A percentile compares a stretch with the other conserved stretches of the same genome.
phyloP scores from a whole-genome alignment of 1,140 invertebrate genomes.

The Hyphantria cunea region DNA sequence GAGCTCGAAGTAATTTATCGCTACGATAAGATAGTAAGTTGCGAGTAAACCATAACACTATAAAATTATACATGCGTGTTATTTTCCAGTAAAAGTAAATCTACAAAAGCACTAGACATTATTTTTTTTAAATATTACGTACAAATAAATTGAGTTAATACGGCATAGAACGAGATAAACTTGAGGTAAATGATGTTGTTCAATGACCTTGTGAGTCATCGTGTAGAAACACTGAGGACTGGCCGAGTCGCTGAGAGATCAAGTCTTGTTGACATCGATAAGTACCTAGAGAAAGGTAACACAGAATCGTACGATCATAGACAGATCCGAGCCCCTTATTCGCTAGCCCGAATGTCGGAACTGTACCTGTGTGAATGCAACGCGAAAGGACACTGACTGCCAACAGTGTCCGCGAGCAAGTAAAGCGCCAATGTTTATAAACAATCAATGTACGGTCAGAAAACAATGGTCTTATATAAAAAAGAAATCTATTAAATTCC shows the following conservation, averaged over 20 bases:
- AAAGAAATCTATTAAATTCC: conserved; percentile 16
- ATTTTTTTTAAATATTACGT: background rate
- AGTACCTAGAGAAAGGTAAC: conserved; percentile 43
- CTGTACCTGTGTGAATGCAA: conserved; percentile 48
- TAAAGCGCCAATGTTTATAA: conserved; percentile 62
- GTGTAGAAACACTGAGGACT: conserved; percentile 15
- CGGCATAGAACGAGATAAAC: conserved; percentile 1
- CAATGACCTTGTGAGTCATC: conserved; percentile 48
- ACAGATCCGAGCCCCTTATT: conserved; percentile 38
- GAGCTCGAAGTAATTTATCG: conserved; percentile 71
- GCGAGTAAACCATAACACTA: conserved; percentile 39
- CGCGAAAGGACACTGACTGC: conserved; percentile 45
- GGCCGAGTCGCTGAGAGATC: conserved; percentile 29
- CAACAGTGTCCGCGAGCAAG: conserved; percentile 51
- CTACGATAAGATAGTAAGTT: conserved; percentile 67
- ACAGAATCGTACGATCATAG: conserved; percentile 40
- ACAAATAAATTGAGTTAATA: background rate
- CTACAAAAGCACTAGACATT: conserved; percentile 1
- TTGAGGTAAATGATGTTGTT: conserved; percentile 39
- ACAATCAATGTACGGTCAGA: conserved; percentile 45
- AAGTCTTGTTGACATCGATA: conserved; percentile 43
- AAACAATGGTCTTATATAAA: conserved; percentile 26
- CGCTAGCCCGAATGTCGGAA: conserved; percentile 39
- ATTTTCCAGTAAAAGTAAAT: conserved; percentile 13
- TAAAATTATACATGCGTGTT: conserved; percentile 37